Percentiles rank a stretch among this genome's conserved stretches.
Conservation (phyloP, 2,113 vertebrate species). For the Myiagra hebetior region DNA sequence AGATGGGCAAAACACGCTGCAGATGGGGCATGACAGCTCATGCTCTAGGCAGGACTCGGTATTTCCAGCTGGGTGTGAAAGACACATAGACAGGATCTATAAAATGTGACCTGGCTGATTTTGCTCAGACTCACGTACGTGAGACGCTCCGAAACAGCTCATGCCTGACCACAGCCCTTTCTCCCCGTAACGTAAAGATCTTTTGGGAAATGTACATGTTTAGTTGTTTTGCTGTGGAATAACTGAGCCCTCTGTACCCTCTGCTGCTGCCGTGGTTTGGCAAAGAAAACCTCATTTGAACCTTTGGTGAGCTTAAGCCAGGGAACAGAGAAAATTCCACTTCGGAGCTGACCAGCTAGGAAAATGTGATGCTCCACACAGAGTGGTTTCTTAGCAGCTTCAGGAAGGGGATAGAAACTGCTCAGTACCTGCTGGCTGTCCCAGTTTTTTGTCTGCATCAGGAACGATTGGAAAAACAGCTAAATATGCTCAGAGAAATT, state of each 20-base stretch:
- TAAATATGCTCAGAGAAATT: constrained; percentile 27
- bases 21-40: not conserved
- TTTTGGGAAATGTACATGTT: constrained; percentile 20
- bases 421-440: constrained; percentile 38
- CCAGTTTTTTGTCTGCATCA: constrained; percentile 23
- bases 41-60: not conserved
- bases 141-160: not conserved
- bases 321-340: constrained; percentile 59
- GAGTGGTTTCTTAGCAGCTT: constrained; percentile 44
- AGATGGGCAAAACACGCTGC: not conserved
- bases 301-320: constrained; percentile 25
- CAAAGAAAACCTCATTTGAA: not conserved
- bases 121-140: not conserved
- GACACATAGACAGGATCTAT: not conserved
- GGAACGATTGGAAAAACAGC: constrained; percentile 28
- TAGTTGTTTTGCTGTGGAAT: constrained; percentile 38
- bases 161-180: not conserved
- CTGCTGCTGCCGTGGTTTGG: constrained; percentile 41
- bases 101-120: not conserved
- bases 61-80: constrained; percentile 8
- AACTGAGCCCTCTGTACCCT: constrained; percentile 38
- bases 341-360: constrained; percentile 33
- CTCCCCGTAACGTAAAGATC: not conserved
- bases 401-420: constrained; percentile 6
- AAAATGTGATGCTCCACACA: constrained; percentile 54